Evolutionary conservation across 1,140 invertebrate genomes (phyloP).

Genomic region (Antheraea pernyi): DNA sequence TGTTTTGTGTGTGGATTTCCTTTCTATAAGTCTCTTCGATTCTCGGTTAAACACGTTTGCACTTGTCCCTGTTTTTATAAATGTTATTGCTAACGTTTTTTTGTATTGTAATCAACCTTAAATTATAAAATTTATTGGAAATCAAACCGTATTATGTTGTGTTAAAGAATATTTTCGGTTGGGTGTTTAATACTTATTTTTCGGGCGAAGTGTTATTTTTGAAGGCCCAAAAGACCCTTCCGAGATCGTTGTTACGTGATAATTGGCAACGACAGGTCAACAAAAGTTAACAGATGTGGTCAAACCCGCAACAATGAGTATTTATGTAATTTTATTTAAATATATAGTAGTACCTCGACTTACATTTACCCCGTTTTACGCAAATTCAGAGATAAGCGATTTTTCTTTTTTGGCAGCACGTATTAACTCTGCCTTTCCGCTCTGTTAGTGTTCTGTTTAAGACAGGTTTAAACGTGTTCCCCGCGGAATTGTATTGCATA

Average conservation of each 20-base stretch:
- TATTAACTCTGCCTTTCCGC: no score
- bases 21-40: conserved; percentile 57
- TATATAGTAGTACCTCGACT: no score
- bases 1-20: conserved; percentile 71
- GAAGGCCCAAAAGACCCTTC: conserved; percentile 6
- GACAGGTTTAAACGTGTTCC: no score
- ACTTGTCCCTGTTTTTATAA: conserved; percentile 50
- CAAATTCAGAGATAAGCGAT: no score
- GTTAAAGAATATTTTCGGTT: neutral
- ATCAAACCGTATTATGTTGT: neutral
- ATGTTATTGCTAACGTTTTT: conserved; percentile 13
- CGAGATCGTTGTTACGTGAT: conserved; percentile 11
- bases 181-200: neutral
- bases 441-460: no score
- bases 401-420: no score
- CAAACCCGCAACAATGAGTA: neutral
- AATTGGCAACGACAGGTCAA: conserved; percentile 7
- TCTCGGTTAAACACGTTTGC: conserved; percentile 59
- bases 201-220: conserved; percentile 2
- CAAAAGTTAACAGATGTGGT: conserved; percentile 2
- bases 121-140: neutral
- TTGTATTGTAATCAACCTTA: conserved; percentile 10
- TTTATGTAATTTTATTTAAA: no score
- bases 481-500: no score
- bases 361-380: no score